Evolutionary conservation across 2,888 invertebrate species (phyloP).

Genomic region (Heterodera filipjevi): DNA sequence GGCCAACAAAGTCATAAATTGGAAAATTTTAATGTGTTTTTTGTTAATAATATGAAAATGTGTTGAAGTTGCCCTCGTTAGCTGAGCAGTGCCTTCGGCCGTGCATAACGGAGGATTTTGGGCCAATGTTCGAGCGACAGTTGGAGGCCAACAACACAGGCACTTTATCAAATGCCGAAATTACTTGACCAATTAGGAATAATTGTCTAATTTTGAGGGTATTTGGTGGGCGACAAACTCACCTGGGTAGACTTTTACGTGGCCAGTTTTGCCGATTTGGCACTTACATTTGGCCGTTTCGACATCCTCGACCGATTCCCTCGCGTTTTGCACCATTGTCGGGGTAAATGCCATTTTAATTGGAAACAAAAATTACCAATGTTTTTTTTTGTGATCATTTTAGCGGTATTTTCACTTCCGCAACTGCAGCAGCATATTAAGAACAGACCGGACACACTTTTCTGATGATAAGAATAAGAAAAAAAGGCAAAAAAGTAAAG

Average conservation of each 20-base stretch:
- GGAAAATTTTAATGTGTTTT: too few species aligned
- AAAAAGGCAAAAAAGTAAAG: too few species aligned
- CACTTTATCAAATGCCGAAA: background rate
- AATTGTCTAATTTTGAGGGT: conserved; percentile 15
- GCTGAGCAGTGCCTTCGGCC: conserved; percentile 40
- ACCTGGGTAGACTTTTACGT: conserved; percentile 43
- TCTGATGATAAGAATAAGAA: conserved; percentile 10
- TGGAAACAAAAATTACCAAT: background rate
- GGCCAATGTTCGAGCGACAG: conserved; percentile 42
- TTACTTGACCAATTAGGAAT: background rate
- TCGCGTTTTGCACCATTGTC: conserved; percentile 38
- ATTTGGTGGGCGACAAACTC: conserved; percentile 40
- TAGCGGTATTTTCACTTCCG: conserved; percentile 39
- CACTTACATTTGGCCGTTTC: conserved; percentile 36
- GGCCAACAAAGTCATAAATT: conserved; percentile 32
- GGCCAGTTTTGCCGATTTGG: conserved; percentile 39
- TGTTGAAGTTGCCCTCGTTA: conserved; percentile 30
- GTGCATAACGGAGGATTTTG: conserved; percentile 37
- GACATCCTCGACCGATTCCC: conserved; percentile 43
- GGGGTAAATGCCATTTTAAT: conserved; percentile 19
- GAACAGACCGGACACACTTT: conserved; percentile 44
- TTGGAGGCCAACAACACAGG: conserved; percentile 40
- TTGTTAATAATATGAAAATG: background rate
- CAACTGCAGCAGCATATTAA: conserved; percentile 44
- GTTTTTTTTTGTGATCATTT: background rate